Base-by-base conservation (phyloP, 2,888 invertebrate genomes). In the Ochropacha duplaris region DNA sequence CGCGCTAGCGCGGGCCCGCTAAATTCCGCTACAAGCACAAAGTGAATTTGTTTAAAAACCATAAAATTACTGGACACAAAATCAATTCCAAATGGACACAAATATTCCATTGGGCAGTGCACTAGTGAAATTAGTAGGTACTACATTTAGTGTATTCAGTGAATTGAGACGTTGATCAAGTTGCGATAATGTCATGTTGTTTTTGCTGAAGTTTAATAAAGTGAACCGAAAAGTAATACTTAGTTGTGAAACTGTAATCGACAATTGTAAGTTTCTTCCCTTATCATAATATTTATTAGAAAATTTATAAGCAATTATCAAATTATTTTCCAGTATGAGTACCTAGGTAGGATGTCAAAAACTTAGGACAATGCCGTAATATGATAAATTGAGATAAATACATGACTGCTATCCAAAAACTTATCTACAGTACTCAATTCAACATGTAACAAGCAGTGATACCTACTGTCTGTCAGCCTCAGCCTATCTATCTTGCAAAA, bases 181-280 rank as follows among this genome's bases (percentile, higher is more conserved):
- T 61, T 78, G 68, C 70, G 72, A 81, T 81, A 78, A 88, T 88
- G 86, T 85, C 82, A 72, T 65, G 76, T 87, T 86, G 75, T 14
- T 50, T 50, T 50, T 50, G 22, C 50, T 9, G 4, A 1, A 22
- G 26, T 50, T 49, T 24, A 22, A 24, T 24, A 22, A 24, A 24
- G 50, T 24, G 24, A 24, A n/a, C n/a, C 14, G n/a, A n/a, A n/a
- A n/a, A n/a, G n/a, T n/a, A n/a, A n/a, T n/a, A n/a, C n/a, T n/a
- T n/a, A n/a, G n/a, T n/a, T n/a, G n/a, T n/a, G n/a, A n/a, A 24
- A 24, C 14, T 12, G 19, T 22, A 26, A 22, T n/a, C 22, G 22
- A 9, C 19, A 8, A 22, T 14, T 24, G 50, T 24, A n/a, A 50
- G n/a, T 22, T 22, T 49, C 19, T 49, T 50, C 12, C 22, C 22